Evolutionary conservation across 1,140 invertebrate species (phyloP).

Genomic region (Drosophila ogumai): DNA sequence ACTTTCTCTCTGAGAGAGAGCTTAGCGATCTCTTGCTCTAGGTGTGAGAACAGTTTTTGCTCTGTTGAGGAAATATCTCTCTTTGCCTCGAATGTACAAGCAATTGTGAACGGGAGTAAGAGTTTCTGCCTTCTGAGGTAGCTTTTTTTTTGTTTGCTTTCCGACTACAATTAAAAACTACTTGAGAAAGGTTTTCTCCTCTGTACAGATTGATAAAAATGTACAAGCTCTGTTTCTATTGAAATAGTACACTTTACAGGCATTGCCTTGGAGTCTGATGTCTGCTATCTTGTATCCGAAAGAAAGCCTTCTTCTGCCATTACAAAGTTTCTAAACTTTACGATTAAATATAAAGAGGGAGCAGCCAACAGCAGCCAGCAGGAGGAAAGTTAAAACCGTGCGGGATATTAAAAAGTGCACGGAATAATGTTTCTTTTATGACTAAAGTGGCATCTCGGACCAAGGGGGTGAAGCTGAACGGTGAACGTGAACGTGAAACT

Average conservation of each 20-base stretch:
- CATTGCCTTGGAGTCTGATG: too few species aligned
- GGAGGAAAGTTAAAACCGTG: constrained; percentile 70
- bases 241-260: neutral
- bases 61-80: neutral
- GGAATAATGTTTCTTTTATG: constrained; percentile 79
- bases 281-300: neutral
- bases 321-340: constrained; percentile 83
- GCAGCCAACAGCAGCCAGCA: constrained; percentile 5
- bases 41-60: too few species aligned
- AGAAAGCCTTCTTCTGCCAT: constrained; percentile 41
- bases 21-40: too few species aligned
- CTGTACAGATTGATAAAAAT: neutral
- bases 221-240: neutral
- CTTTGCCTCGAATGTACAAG: neutral
- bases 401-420: constrained; percentile 84
- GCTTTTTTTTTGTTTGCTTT: neutral
- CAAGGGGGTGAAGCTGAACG: constrained; percentile 17
- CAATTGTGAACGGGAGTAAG: neutral
- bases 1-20: too few species aligned
- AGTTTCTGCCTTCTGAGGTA: neutral
- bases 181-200: too few species aligned
- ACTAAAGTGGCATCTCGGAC: constrained; percentile 69
- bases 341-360: constrained; percentile 68
- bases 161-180: neutral
- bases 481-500: constrained; percentile 1